These are phyloP conservation scores for Cyprinella venusta DNA, from an alignment of 2,797 vertebrate genomes.

Conservation along the genomic window DNA sequence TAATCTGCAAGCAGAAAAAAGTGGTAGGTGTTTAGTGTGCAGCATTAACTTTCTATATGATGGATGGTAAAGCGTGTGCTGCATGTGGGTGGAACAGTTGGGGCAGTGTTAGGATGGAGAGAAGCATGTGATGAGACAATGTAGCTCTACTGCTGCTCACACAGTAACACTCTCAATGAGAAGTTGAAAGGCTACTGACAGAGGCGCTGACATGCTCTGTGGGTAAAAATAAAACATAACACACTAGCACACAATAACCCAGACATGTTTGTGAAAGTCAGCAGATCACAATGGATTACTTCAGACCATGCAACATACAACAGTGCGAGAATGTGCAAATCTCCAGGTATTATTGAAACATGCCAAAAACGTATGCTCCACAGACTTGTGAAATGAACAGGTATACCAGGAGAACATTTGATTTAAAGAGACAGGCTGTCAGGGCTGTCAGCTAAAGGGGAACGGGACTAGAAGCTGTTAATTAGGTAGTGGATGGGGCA, in stretches of 20 bases:
- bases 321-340: not conserved
- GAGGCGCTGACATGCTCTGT: constrained; percentile 30
- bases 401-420: constrained; percentile 1
- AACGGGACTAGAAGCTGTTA: constrained; percentile 23
- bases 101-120: constrained; percentile 30
- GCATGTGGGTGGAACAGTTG: constrained; percentile 46
- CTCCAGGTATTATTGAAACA: not conserved
- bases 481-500: constrained; percentile 9
- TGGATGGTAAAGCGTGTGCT: not conserved
- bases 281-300: constrained; percentile 2
- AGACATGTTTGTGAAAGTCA: not conserved
- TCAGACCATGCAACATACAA: not conserved
- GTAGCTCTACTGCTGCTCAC: constrained; percentile 20
- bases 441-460: constrained; percentile 3
- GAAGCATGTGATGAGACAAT: constrained; percentile 28
- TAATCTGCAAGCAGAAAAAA: not conserved
- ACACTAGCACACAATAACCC: not conserved
- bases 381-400: not conserved
- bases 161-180: constrained; percentile 24
- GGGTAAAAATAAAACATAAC: constrained; percentile 30
- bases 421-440: constrained; percentile 36
- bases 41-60: constrained; percentile 5
- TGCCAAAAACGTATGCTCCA: not conserved
- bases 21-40: not conserved
- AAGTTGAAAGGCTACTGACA: constrained; percentile 31